Base-by-base conservation (phyloP, 2,888 invertebrate species). In the Drosophila basisetae region DNA sequence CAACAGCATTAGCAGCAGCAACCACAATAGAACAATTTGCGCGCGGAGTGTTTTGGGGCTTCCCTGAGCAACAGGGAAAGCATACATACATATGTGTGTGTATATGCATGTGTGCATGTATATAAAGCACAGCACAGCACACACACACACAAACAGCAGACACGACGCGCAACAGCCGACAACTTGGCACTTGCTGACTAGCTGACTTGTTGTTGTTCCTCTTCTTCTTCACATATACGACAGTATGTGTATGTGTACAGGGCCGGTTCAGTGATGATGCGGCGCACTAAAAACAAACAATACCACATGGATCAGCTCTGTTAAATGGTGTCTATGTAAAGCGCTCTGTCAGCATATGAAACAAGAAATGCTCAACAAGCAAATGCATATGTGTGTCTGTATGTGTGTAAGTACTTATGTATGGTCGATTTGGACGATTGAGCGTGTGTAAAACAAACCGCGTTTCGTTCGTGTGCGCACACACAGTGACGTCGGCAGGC, bases 141-240 rank as follows among this genome's bases (percentile, higher is more conserved):
- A 31, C 5, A 72, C 39, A 68, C 16, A 73, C 53, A 56, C 43
- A 64, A 11, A 41, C 61, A 71, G 54, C 49, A 43, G 54, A 35
- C 64, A 70, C 76, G 69, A 68, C 72, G 77, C 80, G 78, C 84
- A 83, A 82, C 79, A 81, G 78, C 74, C 87, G 82, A 86, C 87
- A 74, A 83, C 87, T 89, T 89, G 82, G 83, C 84, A 87, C 86
- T 86, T 84, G 88, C 80, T 81, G 61, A 69, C 59, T 56, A 39
- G 56, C 80, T 81, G 61, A 69, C 56, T 56, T 56, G 56, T 71
- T 80, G 68, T 59, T 80, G 69, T 55, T 80, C 11, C 22, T 47
- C 25, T 16, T 47, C 22, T 47, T 47, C 13, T 47, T 47, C 47
- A 9, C 31, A 31, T 31, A 31, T 31, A 31, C 31, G 31, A 31